A percentile compares a stretch with the other conserved stretches of the same genome.
Conservation (phyloP, 30 jellyfish, hydroid and myxozoan species). For the Pseudorhiza aurosa region DNA sequence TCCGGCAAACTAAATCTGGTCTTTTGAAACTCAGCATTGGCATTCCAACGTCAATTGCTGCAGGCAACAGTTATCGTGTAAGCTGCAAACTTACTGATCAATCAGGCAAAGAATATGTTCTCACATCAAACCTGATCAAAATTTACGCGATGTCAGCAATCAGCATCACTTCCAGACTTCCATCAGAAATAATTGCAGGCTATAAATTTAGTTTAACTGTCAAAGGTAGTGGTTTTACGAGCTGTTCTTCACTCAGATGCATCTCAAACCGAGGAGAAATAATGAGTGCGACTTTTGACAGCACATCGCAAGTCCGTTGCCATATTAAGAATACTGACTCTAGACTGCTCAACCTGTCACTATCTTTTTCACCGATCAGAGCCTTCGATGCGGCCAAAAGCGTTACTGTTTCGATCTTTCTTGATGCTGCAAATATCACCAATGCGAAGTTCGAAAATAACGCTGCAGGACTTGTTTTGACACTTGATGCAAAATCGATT, state of each 20-base stretch:
- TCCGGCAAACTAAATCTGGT: too few relatives aligned
- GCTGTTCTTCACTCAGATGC: constrained; percentile 20
- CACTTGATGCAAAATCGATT: background rate
- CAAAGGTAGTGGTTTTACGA: constrained; percentile 27
- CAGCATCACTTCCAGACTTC: constrained; percentile 4
- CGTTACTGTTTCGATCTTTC: constrained; percentile 5
- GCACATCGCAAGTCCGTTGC: constrained; percentile 30
- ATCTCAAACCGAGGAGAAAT: constrained; percentile 19
- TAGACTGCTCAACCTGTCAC: background rate
- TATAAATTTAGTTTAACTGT: constrained; percentile 12
- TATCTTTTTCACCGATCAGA: constrained; percentile 32
- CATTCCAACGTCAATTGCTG: background rate
- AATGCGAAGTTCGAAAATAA: constrained; percentile 7
- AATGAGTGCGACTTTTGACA: constrained; percentile 28
- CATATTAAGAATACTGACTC: constrained; percentile 23
- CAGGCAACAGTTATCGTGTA: constrained; percentile 5
- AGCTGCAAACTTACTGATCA: constrained; percentile 2
- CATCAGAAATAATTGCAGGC: background rate
- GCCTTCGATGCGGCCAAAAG: background rate
- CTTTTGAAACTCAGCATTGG: background rate
- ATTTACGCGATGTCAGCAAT: background rate
- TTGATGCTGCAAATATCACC: constrained; percentile 14
- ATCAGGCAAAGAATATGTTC: background rate
- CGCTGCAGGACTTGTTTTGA: background rate
- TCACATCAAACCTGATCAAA: background rate